phyloP scores from a whole-genome alignment of 2,113 vertebrate species.

The Lepisosteus oculatus region DNA sequence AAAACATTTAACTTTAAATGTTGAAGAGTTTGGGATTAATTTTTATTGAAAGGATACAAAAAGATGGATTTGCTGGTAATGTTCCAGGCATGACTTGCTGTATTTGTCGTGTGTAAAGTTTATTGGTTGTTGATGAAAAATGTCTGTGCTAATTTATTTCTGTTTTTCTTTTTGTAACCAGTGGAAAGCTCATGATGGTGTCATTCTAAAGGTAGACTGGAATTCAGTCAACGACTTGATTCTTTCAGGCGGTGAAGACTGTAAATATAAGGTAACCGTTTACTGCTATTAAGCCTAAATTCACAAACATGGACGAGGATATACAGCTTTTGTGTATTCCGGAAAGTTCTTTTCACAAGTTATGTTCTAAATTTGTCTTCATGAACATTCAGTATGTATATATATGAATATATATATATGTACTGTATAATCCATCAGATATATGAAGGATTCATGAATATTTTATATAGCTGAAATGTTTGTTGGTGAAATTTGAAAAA shows the following conservation, averaged over 20 bases:
- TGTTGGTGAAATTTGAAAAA: no score
- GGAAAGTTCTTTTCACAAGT: no score
- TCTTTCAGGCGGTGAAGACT: slow-evolving; percentile 92
- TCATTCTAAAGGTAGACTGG: slow-evolving; percentile 94
- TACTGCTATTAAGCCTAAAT: background rate
- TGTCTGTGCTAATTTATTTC: background rate
- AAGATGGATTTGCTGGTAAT: no score
- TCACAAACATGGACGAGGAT: background rate
- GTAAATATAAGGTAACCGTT: slow-evolving; percentile 87
- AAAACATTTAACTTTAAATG: background rate
- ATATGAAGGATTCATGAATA: no score
- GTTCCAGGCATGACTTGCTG: background rate
- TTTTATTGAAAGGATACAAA: no score
- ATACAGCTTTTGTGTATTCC: no score
- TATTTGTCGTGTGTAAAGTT: background rate
- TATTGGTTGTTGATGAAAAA: background rate
- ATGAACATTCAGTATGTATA: no score
- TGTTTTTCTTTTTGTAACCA: slow-evolving; percentile 44
- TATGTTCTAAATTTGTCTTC: no score
- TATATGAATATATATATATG: no score
- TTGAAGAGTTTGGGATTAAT: background rate
- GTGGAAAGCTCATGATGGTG: slow-evolving; percentile 96
- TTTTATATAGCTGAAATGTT: no score
- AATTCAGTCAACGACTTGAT: slow-evolving; percentile 92
- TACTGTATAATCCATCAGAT: no score